Base-by-base conservation (phyloP, 2,888 invertebrate genomes). In the Adela reaumurella region DNA sequence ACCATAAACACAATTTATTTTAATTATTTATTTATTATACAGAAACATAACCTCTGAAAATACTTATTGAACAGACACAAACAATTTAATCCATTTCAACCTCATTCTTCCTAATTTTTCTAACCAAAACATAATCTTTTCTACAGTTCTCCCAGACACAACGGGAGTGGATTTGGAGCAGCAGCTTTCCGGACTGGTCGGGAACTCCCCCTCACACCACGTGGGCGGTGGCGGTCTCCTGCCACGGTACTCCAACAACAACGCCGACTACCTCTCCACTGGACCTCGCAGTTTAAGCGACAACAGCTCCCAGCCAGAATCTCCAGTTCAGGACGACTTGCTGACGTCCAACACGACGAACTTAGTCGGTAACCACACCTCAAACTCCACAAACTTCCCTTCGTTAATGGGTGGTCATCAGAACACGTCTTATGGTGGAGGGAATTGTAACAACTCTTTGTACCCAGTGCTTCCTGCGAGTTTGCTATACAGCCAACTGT, bases 401-500 rank as follows among this genome's bases (percentile, higher is more conserved):
- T 81, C 87, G 18, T 70, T 84, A 55, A 82, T 84, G 67, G 69
- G 80, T 11, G 83, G 86, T 20, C 77, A 83, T 52, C 85, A 85
- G 57, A 81, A 83, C 51, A 69, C 83, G 19, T 79, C 83, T 41
- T 85, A 85, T 57, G 72, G 83, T 1, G 70, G 76, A 55, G 74
- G 80, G 56, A 87, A 85, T 57, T 88, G 87, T 61, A 88, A 88
- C 65, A 87, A 88, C 56, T 88, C 88, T 0, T 65, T 88, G 0
- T 89, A 89, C 60, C 90, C 89, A 0, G 92, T 92, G 3, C 70
- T 92, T 29, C 92, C 92, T 2, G 88, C 88, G 1, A 92, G 92
- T 58, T 73, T 92, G 54, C 74, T 93, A 2, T 93, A 92, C 69
- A 92, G 92, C 6, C 92, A 92, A 62, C 68, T 92, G 17, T 92